Evolutionary conservation across 2,797 vertebrate genomes (phyloP).

Genomic region (Sebastes reedi): DNA sequence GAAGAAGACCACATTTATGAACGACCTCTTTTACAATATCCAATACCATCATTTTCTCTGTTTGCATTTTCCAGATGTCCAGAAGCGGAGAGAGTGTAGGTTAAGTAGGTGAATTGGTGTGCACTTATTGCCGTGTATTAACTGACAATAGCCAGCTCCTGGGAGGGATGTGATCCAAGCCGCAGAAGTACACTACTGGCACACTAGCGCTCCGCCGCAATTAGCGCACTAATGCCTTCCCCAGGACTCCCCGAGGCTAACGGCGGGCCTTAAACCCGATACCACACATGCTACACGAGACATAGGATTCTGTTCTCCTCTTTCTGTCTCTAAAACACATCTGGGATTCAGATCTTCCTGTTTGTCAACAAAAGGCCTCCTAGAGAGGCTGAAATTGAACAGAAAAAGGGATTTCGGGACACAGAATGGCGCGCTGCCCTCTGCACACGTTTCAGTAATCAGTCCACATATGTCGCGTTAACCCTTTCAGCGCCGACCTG

Average conservation of each 20-base stretch:
- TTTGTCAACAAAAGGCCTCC: constrained; percentile 80
- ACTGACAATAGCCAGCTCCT: constrained; percentile 68
- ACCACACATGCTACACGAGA: constrained; percentile 74
- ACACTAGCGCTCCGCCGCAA: constrained; percentile 47
- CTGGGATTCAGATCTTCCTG: constrained; percentile 78
- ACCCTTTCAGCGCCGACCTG: constrained; percentile 39
- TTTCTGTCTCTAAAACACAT: constrained; percentile 65
- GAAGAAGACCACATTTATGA: not conserved
- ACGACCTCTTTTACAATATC: constrained; percentile 21
- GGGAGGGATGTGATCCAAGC: constrained; percentile 65
- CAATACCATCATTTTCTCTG: constrained; percentile 29
- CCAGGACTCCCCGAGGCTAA: constrained; percentile 72
- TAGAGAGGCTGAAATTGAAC: constrained; percentile 52
- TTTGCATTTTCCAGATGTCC: constrained; percentile 43
- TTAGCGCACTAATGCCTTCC: constrained; percentile 78
- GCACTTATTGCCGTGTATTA: constrained; percentile 36
- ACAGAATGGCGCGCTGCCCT: constrained; percentile 20
- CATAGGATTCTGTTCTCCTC: constrained; percentile 45
- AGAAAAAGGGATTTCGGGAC: constrained; percentile 31
- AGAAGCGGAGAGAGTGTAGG: constrained; percentile 35
- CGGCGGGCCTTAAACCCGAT: constrained; percentile 72
- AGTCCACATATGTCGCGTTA: constrained; percentile 55
- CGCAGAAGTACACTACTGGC: constrained; percentile 58
- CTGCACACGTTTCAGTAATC: constrained; percentile 50
- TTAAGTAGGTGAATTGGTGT: constrained; percentile 65